Evolutionary conservation across 2,888 invertebrate genomes (phyloP), one percentile per base, ranked within the genome.

Genomic region (Agonum fuliginosum): DNA sequence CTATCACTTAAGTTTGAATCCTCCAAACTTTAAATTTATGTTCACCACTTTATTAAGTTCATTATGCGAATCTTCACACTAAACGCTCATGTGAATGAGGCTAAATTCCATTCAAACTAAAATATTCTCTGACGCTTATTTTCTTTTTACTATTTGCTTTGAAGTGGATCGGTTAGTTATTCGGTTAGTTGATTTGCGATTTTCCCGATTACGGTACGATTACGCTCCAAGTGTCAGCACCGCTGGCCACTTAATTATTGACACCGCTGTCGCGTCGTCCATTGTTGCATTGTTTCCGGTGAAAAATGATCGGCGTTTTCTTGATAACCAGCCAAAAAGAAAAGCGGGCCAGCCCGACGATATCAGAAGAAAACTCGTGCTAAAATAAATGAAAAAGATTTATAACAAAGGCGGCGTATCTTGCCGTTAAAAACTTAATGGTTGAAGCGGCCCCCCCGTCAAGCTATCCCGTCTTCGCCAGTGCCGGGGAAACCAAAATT

Each of bases 311-410:
- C 71, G 48, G 46, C 46, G 71, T 30, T 46, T 71, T 71, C 48
- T 48, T 71, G 71, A 71, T 71, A 71, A 71, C 71, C 43, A 67
- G 67, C 37, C 67, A 43, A 43, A 67, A 67, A 67, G 67, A 67
- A 67, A 67, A 67, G 67, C 67, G 43, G 30, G 5, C 67, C 67
- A 12, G 67, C 41, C 37, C 41, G 41, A 67, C 71, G 51, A 71
- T 71, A 71, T 71, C 71, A 48, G 17, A 48, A 48, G 30, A 70
- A 70, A 71, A 46, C 22, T 51, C 71, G 14, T 34, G 71, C 71
- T 51, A 71, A 71, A 71, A 71, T 71, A 71, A 71, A 71, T 71
- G 71, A 71, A 71, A 71, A 71, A 71, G 71, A 71, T 71, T 71
- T 71, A 71, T 71, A 48, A 71, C 71, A 71, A 71, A 48, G 34